These are phyloP conservation scores for Aquatica leii DNA, from an alignment of 2,888 invertebrate species.

Conservation along the genomic window DNA sequence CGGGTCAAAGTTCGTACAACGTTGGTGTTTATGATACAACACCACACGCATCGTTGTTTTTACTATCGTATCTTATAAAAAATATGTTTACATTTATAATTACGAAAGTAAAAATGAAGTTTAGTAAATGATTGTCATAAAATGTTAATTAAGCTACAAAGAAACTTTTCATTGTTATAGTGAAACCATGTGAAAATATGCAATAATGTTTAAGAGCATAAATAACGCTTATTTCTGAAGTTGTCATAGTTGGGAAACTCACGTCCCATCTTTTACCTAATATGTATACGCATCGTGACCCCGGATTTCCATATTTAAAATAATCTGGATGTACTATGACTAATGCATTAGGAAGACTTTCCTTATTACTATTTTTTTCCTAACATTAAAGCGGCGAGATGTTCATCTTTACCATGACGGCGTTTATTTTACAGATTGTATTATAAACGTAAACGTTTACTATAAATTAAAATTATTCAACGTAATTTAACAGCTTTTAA, in stretches of 20 bases:
- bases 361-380: slow-evolving; percentile 10
- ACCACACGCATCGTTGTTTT: slow-evolving; percentile 1
- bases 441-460: too few relatives aligned
- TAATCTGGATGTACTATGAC: slow-evolving; percentile 24
- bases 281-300: slow-evolving; percentile 23
- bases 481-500: too few relatives aligned
- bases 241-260: slow-evolving; percentile 23
- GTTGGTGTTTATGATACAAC: neutral
- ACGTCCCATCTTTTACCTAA: slow-evolving; percentile 33
- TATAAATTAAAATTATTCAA: too few relatives aligned
- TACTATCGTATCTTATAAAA: neutral
- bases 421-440: too few relatives aligned
- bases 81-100: too few relatives aligned
- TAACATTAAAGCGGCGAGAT: neutral
- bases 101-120: too few relatives aligned
- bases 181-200: slow-evolving; percentile 17
- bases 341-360: slow-evolving; percentile 17
- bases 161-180: neutral
- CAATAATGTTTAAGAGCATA: slow-evolving; percentile 4
- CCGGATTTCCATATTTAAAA: slow-evolving; percentile 28
- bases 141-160: neutral
- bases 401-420: neutral
- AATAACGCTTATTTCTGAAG: slow-evolving; percentile 16
- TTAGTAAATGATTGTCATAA: slow-evolving; percentile 3
- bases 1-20: slow-evolving; percentile 1